Evolutionary conservation across 1,140 invertebrate species (phyloP).

Genomic region (Choristoneura fumiferana): DNA sequence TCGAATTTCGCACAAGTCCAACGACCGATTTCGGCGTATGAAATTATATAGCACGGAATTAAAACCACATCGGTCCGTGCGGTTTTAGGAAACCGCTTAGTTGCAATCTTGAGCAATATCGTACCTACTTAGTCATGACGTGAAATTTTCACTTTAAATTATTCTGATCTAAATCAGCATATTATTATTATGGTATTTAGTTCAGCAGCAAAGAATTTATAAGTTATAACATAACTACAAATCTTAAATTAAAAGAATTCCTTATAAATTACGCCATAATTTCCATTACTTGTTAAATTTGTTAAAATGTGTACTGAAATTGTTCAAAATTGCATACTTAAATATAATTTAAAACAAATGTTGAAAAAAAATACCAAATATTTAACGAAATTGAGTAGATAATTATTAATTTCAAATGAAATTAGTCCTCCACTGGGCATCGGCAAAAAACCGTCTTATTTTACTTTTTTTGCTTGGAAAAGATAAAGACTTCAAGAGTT

Average conservation of each 20-base stretch:
- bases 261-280: not conserved
- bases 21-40: not conserved
- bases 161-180: too few species aligned
- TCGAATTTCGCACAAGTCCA: not conserved
- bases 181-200: too few species aligned
- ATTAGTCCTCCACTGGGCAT: too few species aligned
- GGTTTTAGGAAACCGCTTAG: not conserved
- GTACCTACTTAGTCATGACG: too few species aligned
- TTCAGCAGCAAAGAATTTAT: not conserved
- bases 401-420: too few species aligned
- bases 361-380: not conserved
- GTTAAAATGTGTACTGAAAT: too few species aligned
- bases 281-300: too few species aligned
- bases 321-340: too few species aligned
- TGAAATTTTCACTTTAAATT: not conserved
- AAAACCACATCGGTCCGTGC: not conserved
- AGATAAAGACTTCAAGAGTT: too few species aligned
- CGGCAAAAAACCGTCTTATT: too few species aligned
- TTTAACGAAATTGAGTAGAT: too few species aligned
- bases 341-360: not conserved
- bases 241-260: not conserved
- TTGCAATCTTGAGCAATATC: slow-evolving; percentile 9
- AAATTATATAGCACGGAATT: slow-evolving; percentile 3
- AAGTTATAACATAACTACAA: not conserved
- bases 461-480: too few species aligned